Conservation (phyloP, 2,113 vertebrate species). For the Hystrix brachyura region DNA sequence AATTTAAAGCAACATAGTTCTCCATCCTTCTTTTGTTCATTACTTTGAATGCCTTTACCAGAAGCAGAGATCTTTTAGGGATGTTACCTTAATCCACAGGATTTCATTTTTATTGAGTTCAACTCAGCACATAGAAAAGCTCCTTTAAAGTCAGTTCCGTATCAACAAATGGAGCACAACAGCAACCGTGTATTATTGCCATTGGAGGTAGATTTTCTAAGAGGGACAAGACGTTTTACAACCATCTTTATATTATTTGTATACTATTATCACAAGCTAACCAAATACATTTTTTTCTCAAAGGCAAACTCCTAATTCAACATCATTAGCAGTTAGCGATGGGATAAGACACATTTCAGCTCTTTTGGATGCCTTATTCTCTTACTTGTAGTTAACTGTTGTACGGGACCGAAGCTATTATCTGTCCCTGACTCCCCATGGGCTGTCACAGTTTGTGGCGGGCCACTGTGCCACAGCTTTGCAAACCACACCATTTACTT, state of each 20-base stretch:
- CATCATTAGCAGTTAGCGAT: constrained; percentile 24
- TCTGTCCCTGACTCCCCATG: neutral
- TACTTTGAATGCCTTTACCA: constrained; percentile 62
- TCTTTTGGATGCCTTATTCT: neutral
- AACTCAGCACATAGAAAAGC: constrained; percentile 70
- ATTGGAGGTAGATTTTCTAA: constrained; percentile 80
- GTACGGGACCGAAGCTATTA: neutral
- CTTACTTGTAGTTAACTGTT: neutral
- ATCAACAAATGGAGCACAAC: constrained; percentile 78
- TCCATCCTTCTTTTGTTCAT: constrained; percentile 75
- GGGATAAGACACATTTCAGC: neutral
- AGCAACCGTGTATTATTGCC: constrained; percentile 81
- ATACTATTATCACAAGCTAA: constrained; percentile 64
- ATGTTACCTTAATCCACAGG: constrained; percentile 80
- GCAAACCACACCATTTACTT: neutral
- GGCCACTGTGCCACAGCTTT: neutral
- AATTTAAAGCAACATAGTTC: constrained; percentile 51
- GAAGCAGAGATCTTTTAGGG: constrained; percentile 75
- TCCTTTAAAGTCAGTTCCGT: constrained; percentile 79
- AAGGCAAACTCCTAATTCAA: constrained; percentile 71
- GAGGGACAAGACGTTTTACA: constrained; percentile 72
- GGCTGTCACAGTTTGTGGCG: neutral
- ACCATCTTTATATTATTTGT: constrained; percentile 72
- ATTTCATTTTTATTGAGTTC: constrained; percentile 85
- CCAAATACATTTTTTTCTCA: constrained; percentile 75